Base-by-base conservation (phyloP, 2,888 invertebrate species). In the Troides oblongomaculatus region DNA sequence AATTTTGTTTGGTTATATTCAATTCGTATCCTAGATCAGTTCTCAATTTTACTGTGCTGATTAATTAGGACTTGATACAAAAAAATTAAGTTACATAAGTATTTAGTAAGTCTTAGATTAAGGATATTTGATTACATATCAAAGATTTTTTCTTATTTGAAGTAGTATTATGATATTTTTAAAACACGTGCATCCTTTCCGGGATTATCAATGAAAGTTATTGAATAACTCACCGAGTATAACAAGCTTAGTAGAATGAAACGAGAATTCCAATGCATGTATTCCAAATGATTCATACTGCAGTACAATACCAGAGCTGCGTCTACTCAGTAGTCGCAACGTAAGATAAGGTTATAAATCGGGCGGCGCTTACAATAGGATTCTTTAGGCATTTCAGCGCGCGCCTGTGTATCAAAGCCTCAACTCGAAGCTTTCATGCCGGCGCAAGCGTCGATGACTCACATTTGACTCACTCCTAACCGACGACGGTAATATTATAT, bases 311-410 rank as follows among this genome's bases (percentile, higher is more conserved):
- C 72, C 68, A 64, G 73, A 71, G 72, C 74, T 74, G 74, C 74
- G 77, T 74, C 83, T 82, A 83, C 80, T 77, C 77, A 79, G 81
- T 81, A 77, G 76, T 80, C 84, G 85, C 71, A 74, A 66, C 69
- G 62, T 68, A 71, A 75, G 75, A 76, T 87, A 88, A 84, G 83
- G 79, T 81, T 82, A 85, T 90, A 89, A 87, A 89, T 86, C 82
- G 81, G 81, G 83, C 83, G 84, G 83, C 78, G 77, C 79, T 77
- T 78, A 90, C 90, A 90, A 91, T 89, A 81, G 85, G 84, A 90
- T 90, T 89, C 89, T 83, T 87, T 76, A 79, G 79, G 81, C 80
- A 82, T 85, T 84, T 84, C 81, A 82, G 80, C 79, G 79, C 79
- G 78, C 78, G 77, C 80, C 25, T 53, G 80, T 79, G 77, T 77